Evolutionary conservation across 37 sponge, comb jelly and placozoan genomes (phyloP).

Genomic region (Ianthella basta): DNA sequence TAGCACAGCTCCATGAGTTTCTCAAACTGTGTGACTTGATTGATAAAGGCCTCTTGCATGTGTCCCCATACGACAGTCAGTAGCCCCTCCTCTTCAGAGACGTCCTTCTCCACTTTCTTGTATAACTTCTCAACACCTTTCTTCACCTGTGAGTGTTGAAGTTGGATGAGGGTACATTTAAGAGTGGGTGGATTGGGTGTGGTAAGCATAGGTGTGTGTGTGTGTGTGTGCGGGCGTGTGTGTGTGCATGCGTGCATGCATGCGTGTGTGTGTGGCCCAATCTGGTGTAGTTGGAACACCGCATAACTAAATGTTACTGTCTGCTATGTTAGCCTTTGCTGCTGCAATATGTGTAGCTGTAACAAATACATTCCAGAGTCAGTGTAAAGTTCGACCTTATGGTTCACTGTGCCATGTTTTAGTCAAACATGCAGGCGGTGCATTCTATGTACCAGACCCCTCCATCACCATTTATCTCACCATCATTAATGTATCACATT

Average conservation of each 20-base stretch:
- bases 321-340: no score
- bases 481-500: no score
- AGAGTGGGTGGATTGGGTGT: not conserved
- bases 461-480: no score
- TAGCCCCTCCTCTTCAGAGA: slow-evolving; percentile 74
- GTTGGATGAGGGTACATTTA: not conserved
- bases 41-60: slow-evolving; percentile 88
- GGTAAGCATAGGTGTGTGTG: slow-evolving; percentile 22
- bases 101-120: slow-evolving; percentile 85
- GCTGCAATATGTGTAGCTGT: no score
- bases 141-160: slow-evolving; percentile 62
- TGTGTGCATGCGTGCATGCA: not conserved
- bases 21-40: slow-evolving; percentile 67
- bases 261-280: slow-evolving; percentile 36
- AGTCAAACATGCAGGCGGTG: not conserved
- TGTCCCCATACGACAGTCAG: slow-evolving; percentile 87
- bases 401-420: slow-evolving; percentile 6
- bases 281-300: not conserved
- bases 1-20: slow-evolving; percentile 82
- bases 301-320: no score
- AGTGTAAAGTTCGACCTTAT: not conserved
- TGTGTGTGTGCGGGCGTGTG: slow-evolving; percentile 14
- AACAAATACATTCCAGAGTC: not conserved
- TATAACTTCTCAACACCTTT: slow-evolving; percentile 87
- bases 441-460: no score